Base-by-base conservation (phyloP, 2,888 invertebrate genomes). In the Rhingia rostrata region DNA sequence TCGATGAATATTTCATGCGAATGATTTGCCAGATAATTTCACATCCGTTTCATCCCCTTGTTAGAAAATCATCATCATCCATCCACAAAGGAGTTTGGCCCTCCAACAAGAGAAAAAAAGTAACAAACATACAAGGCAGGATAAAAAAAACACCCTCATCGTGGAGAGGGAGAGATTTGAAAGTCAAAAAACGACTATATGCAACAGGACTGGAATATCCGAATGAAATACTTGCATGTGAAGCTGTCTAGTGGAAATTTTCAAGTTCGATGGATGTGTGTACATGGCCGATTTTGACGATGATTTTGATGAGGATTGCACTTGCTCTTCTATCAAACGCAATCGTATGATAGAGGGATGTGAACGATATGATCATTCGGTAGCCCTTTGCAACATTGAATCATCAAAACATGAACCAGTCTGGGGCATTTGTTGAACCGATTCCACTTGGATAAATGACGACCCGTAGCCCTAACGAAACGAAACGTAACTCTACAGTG, bases 1-100 rank as follows among this genome's bases (percentile, higher is more conserved):
- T 87, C 86, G 86, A 87, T 88, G 88, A 88, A 89, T 89, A 88
- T 89, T 88, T 89, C 87, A 89, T 88, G 87, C 80, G 86, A 87
- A 87, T 86, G 87, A 88, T 88, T 87, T 88, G 87, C 85, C 86
- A 87, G 88, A 86, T 87, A 87, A 88, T 86, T 87, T 88, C 74
- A 64, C 67, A 60, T 86, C 82, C 81, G 79, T 74, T 81, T 53
- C 77, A 64, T 51, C 82, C 78, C 58, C 43, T 53, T 43, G 32
- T 35, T 74, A 33, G 64, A 5, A 7, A 22, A 7, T 12, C 47
- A 39, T 45, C 33, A 7, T 12, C 47, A 39, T 45, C 35, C 33
- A 51, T 32, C 39, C 43, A 51, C 51, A 39, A 73, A 41, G 39
- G 53, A 60, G 49, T 43, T 45, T 54, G 30, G 35, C 12, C 58